phyloP scores from a whole-genome alignment of 1,140 invertebrate genomes.

The Helicoverpa armigera region DNA sequence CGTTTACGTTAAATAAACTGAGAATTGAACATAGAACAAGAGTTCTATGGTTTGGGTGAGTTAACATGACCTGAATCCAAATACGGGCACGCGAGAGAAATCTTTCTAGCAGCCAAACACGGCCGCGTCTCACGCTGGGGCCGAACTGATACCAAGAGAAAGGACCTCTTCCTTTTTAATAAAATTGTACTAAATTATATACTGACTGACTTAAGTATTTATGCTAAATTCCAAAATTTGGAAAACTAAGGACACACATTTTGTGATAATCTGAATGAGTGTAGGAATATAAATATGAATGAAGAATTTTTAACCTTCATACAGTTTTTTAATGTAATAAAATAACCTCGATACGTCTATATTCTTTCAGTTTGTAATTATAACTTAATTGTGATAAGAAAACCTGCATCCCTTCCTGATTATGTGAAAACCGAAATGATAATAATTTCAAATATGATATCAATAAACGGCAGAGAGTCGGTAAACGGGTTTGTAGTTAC shows the following conservation, averaged over 20 bases:
- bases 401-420: no score
- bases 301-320: no score
- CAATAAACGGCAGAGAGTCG: constrained; percentile 15
- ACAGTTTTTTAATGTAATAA: background rate
- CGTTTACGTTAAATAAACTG: constrained; percentile 60
- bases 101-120: constrained; percentile 59
- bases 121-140: constrained; percentile 49
- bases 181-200: no score
- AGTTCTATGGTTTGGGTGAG: constrained; percentile 66
- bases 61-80: constrained; percentile 79
- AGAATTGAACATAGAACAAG: constrained; percentile 51
- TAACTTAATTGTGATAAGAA: background rate
- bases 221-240: background rate
- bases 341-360: background rate
- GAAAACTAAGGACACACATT: no score
- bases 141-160: constrained; percentile 63
- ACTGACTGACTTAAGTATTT: constrained; percentile 16
- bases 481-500: constrained; percentile 46
- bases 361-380: background rate
- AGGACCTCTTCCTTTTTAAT: constrained; percentile 71
- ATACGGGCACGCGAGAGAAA: constrained; percentile 83
- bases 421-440: no score
- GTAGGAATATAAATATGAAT: no score
- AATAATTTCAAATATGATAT: constrained; percentile 14
- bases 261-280: no score